Evolutionary conservation across 23 tunicate genomes (phyloP), one percentile per base, ranked within the genome.

Genomic region (Trididemnum miniatum): DNA sequence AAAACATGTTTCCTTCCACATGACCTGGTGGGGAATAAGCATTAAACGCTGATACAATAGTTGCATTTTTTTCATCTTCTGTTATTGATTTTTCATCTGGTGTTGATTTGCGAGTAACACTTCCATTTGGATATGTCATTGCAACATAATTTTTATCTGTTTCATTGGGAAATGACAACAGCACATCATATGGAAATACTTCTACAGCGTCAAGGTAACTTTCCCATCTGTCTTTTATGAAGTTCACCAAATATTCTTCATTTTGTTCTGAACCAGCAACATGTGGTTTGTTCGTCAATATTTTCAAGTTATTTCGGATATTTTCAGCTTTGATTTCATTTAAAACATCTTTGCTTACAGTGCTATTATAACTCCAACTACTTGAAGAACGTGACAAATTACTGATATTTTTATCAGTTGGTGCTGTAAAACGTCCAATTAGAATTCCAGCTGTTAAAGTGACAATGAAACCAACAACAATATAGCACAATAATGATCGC

Each of bases 241-340:
- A 73, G 65, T 88, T 79, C 7, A 80, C 89, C 20, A 93, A 59
- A 26, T 66, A 66, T 5, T 78, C 81, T 76, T 93, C 92, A 34
- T 91, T 84, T 76, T 80, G 86, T 0, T 26, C 54, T 15, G 89
- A 80, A 35, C 98, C 98, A 38, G 98, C 98, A 22, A 87, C 0
- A 65, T 93, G 98, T 22, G 89, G 83, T 63, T 88, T 75, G 2
- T 62, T 31, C 1, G 98, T 80, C 23, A 93, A 37, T 7, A 29
- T 15, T 60, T 79, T 71, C 32, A 89, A 73, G 71, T 85, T 85
- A 26, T 80, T 37, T 74, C 66, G 34, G 22, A 90, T 85, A 59
- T 90, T 90, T 34, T 59, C 44, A 23, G 83, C 39, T 39, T 84
- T 84, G 32, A 89, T 84, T 50, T 84, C 89, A 2, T 77, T 50